phyloP scores from a whole-genome alignment of 2,888 invertebrate genomes.

The Plebejus argus region DNA sequence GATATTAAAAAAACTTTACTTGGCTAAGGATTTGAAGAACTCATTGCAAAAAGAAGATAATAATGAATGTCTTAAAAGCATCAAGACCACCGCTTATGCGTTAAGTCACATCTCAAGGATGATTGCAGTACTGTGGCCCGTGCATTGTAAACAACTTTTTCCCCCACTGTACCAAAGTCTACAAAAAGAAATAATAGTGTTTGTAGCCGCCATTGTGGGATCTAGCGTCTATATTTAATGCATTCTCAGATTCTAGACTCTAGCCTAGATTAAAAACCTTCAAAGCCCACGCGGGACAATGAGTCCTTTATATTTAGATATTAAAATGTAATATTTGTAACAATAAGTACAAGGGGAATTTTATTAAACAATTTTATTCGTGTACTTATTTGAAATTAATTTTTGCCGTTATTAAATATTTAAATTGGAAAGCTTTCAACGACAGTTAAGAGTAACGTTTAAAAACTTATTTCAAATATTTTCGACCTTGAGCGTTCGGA shows the following conservation, averaged over 20 bases:
- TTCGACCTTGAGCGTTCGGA: no score
- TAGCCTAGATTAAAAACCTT: constrained; percentile 45
- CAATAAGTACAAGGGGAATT: constrained; percentile 17
- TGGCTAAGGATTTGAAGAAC: not conserved
- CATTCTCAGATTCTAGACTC: constrained; percentile 37
- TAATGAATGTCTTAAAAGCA: not conserved
- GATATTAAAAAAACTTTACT: no score
- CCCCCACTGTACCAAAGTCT: constrained; percentile 59
- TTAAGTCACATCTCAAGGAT: constrained; percentile 41
- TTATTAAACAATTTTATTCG: constrained; percentile 29
- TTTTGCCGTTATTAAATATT: constrained; percentile 6
- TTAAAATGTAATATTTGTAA: constrained; percentile 31
- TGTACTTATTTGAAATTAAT: not conserved
- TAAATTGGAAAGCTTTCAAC: constrained; percentile 6
- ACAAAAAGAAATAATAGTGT: constrained; percentile 60
- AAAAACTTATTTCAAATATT: not conserved
- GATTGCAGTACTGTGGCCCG: constrained; percentile 52
- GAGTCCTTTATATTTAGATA: constrained; percentile 32
- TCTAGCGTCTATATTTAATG: constrained; percentile 46
- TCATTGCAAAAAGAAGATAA: not conserved
- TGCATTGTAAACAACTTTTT: constrained; percentile 68
- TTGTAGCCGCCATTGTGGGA: constrained; percentile 47
- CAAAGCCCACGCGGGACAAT: constrained; percentile 35
- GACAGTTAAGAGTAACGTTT: not conserved
- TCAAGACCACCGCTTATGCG: constrained; percentile 35